phyloP scores from a whole-genome alignment of 2,888 invertebrate genomes.

The Neoaliturus tenellus region DNA sequence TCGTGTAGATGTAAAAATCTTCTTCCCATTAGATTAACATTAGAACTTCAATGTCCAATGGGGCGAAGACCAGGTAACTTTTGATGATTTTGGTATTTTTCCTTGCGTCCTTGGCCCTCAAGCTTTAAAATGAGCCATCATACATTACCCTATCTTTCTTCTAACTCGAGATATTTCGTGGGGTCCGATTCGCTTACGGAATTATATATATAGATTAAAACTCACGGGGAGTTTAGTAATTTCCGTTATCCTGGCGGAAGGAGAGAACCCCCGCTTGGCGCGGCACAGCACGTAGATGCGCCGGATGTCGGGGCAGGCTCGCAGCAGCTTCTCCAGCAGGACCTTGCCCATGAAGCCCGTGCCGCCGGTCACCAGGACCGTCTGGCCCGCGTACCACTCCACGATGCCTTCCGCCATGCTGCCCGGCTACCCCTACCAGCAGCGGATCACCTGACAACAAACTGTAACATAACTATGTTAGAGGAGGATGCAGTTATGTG shows the following conservation, averaged over 20 bases:
- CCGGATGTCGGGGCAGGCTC: slow-evolving; percentile 73
- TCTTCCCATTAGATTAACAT: too few species aligned
- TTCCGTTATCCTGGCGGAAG: slow-evolving; percentile 74
- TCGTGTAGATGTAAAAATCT: too few species aligned
- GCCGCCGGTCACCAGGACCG: slow-evolving; percentile 90
- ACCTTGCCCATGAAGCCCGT: slow-evolving; percentile 78
- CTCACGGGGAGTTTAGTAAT: slow-evolving; percentile 77
- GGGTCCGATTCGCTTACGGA: too few species aligned
- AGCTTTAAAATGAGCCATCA: too few species aligned
- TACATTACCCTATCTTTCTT: too few species aligned
- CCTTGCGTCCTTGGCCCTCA: too few species aligned
- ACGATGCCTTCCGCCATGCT: slow-evolving; percentile 58
- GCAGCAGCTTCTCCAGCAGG: slow-evolving; percentile 67
- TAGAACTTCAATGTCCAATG: too few species aligned
- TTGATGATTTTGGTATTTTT: too few species aligned
- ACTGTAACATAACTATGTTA: neutral
- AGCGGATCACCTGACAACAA: neutral
- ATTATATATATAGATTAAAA: too few species aligned
- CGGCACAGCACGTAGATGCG: slow-evolving; percentile 75
- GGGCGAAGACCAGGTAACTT: too few species aligned
- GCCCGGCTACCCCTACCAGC: neutral
- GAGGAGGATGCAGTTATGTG: too few species aligned
- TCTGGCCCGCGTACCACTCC: slow-evolving; percentile 66
- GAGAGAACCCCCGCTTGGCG: slow-evolving; percentile 77
- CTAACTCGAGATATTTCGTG: too few species aligned